Conservation (phyloP, 2,888 invertebrate genomes). For the Pteria penguin region DNA sequence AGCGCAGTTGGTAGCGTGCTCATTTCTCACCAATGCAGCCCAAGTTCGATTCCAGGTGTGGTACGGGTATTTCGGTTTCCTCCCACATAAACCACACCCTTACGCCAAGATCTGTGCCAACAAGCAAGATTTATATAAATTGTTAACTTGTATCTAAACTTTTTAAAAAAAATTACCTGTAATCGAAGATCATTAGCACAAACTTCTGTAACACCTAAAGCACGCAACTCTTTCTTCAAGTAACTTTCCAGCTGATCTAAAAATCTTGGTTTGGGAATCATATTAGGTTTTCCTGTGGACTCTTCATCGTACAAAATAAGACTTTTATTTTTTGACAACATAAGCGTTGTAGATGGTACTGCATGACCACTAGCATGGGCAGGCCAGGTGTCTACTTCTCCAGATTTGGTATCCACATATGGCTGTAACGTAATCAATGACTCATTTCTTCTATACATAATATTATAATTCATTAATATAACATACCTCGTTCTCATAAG, state of each 20-base stretch:
- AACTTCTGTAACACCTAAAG: slow-evolving; percentile 75
- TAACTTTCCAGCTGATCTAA: slow-evolving; percentile 78
- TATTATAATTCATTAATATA: too few relatives aligned
- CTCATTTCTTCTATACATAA: too few relatives aligned
- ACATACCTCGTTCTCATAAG: too few relatives aligned
- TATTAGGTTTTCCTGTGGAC: slow-evolving; percentile 72
- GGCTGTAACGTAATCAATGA: slow-evolving; percentile 67
- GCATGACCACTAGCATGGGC: slow-evolving; percentile 78
- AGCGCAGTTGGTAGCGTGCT: too few relatives aligned
- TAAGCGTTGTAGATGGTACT: slow-evolving; percentile 64
- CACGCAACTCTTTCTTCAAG: slow-evolving; percentile 76
- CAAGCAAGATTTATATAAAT: too few relatives aligned
- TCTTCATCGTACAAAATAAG: slow-evolving; percentile 75
- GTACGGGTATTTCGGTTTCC: too few relatives aligned
- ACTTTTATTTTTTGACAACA: slow-evolving; percentile 75
- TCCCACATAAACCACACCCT: too few relatives aligned
- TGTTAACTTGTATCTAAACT: too few relatives aligned
- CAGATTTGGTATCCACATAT: slow-evolving; percentile 75
- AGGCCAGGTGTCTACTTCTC: slow-evolving; percentile 79
- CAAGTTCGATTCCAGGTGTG: too few relatives aligned
- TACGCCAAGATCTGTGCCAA: too few relatives aligned
- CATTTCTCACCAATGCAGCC: too few relatives aligned
- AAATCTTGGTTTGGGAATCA: slow-evolving; percentile 78
- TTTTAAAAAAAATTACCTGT: slow-evolving; percentile 61
- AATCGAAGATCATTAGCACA: slow-evolving; percentile 77